Evolutionary conservation across 2,113 vertebrate species (phyloP).

Genomic region (Coturnix japonica): DNA sequence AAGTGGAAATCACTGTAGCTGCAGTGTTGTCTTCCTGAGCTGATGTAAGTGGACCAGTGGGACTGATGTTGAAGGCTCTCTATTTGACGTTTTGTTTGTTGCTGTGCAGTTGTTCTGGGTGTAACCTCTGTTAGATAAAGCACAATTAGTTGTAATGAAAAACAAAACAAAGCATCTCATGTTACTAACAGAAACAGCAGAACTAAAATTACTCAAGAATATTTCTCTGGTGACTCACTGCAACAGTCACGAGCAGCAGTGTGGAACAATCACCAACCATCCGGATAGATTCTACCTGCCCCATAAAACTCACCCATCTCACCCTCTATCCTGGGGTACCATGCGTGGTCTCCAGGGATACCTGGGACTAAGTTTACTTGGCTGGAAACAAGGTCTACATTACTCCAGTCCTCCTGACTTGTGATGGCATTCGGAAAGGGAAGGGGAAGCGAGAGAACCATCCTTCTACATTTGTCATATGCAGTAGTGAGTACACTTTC

Average conservation of each 20-base stretch:
- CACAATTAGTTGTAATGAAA: background rate
- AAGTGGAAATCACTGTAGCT: background rate
- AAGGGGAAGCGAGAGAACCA: background rate
- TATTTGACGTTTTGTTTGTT: background rate
- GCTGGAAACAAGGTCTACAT: background rate
- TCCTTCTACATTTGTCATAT: background rate
- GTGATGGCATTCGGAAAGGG: accelerated
- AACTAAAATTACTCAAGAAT: background rate
- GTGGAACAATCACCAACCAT: background rate
- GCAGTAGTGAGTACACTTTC: background rate
- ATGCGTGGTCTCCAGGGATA: background rate
- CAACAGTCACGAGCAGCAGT: background rate
- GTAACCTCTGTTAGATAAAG: background rate
- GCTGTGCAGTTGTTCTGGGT: background rate
- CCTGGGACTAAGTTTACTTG: background rate
- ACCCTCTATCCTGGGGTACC: background rate
- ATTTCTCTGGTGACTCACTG: background rate
- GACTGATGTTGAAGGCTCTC: background rate
- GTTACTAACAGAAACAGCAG: background rate
- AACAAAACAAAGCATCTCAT: background rate
- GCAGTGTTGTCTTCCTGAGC: background rate
- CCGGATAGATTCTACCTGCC: background rate
- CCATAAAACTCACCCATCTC: background rate
- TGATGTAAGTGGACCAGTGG: background rate
- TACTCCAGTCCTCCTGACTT: background rate